Evolutionary conservation across 1,140 invertebrate species (phyloP), one percentile per base, ranked within the genome.

Genomic region (Drosophila baimaii): DNA sequence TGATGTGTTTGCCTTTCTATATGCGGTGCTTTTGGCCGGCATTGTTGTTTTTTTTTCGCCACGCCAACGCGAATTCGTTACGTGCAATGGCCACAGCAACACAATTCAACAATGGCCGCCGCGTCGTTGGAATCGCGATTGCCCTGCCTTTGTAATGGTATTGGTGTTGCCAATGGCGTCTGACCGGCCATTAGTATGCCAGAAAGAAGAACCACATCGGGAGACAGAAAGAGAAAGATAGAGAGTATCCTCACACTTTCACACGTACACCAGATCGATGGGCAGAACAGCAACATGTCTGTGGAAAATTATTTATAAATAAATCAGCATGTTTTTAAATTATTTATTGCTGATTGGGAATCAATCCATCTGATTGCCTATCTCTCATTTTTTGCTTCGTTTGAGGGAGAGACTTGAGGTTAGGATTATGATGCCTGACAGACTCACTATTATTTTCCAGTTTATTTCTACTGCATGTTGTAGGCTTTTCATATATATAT

Each of bases 101-200:
- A 52, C 49, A 33, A 52, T 52, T 35, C 49, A 68, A 62, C 77
- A 66, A 74, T 84, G 80, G 80, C 76, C 54, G 76, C 70, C 72
- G 49, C 31, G 49, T 12, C 29, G 29, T 52, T 10, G 49, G 29
- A 52, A 52, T 33, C 49, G 49, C 49, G 49, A 74, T 55, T 44
- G 58, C 39, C 65, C 33, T 51, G 13, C 41, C 73, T 54, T 76
- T 64, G 61, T 41, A 47, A 44, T 74, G 72, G 68, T 71, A 31
- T 56, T 71, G 68, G 68, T 56, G 65, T 80, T 81, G 73, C 63
- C 82, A 85, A 85, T 85, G 78, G 81, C 81, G 78, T 81, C 81
- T 81, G 81, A 49, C 74, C 76, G 74, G 59, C 81, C 69, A 85
- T 85, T 85, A 85, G 77, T 85, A 74, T 57, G 59, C 62, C 63